These are phyloP conservation scores for Palloptera scutellata DNA, from an alignment of 2,888 invertebrate genomes.

Conservation along the genomic window DNA sequence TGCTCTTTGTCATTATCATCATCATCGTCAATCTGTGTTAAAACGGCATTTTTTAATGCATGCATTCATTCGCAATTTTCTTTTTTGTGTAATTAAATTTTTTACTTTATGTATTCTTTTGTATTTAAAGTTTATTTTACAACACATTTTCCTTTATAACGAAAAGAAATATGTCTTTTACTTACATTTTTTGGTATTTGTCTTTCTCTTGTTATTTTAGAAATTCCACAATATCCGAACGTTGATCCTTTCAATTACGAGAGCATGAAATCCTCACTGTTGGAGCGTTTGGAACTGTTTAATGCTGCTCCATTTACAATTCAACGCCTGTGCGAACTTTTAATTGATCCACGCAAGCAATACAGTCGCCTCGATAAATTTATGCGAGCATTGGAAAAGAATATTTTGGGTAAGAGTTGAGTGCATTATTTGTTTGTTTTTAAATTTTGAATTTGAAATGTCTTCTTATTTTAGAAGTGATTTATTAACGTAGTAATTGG, in stretches of 20 bases:
- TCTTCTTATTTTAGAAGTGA: conserved; percentile 3
- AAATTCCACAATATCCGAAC: conserved; percentile 87
- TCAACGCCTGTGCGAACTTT: conserved; percentile 92
- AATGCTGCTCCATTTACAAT: conserved; percentile 94
- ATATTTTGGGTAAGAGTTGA: conserved; percentile 70
- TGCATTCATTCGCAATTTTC: background rate
- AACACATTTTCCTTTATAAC: background rate
- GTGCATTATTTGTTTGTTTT: conserved; percentile 3
- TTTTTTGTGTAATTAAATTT: background rate
- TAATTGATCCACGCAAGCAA: conserved; percentile 90
- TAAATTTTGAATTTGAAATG: background rate
- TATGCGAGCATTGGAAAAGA: conserved; percentile 96
- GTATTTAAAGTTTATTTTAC: background rate
- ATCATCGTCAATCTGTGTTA: background rate
- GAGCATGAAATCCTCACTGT: conserved; percentile 81
- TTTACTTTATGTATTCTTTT: background rate
- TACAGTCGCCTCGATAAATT: conserved; percentile 96
- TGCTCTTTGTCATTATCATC: background rate
- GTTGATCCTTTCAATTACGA: conserved; percentile 91
- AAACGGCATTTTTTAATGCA: too few species aligned
- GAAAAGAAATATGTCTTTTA: background rate
- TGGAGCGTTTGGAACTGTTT: conserved; percentile 84
- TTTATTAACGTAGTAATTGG: too few species aligned
- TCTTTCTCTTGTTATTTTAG: conserved; percentile 63
- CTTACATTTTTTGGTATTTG: background rate